Evolutionary conservation across 2,113 vertebrate species (phyloP).

Genomic region (Spea multiplicata): DNA sequence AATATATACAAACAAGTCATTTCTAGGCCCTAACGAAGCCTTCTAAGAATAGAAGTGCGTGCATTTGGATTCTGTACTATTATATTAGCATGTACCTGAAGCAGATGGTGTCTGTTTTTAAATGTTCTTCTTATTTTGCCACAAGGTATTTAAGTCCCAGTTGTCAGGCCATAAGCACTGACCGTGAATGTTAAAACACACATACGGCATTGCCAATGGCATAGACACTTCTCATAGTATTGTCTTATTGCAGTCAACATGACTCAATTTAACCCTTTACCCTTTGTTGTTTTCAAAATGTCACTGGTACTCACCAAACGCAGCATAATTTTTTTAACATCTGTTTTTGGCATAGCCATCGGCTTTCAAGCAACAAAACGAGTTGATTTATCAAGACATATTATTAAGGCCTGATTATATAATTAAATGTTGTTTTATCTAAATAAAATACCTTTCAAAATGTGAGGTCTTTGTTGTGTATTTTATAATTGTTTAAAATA

Average conservation of each 20-base stretch:
- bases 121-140: constrained; percentile 35
- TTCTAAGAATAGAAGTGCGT: constrained; percentile 4
- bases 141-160: constrained; percentile 40
- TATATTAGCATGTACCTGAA: constrained; percentile 33
- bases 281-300: constrained; percentile 48
- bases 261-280: constrained; percentile 48
- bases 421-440: not conserved
- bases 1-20: constrained; percentile 3
- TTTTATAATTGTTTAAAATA: not conserved
- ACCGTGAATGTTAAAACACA: constrained; percentile 53
- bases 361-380: not conserved
- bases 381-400: not conserved
- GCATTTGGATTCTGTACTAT: not conserved
- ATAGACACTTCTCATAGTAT: constrained; percentile 31
- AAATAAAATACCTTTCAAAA: not conserved
- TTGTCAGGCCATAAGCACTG: constrained; percentile 48
- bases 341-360: not conserved
- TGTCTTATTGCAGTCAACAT: constrained; percentile 41
- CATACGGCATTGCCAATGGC: constrained; percentile 24
- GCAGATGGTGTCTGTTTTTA: constrained; percentile 40
- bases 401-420: not conserved
- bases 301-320: constrained; percentile 45
- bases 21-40: not conserved
- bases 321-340: constrained; percentile 34
- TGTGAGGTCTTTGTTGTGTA: not conserved